A percentile compares a stretch with the other conserved stretches of the same genome.
Conservation (phyloP, 2,888 invertebrate species). For the Selenia dentaria region DNA sequence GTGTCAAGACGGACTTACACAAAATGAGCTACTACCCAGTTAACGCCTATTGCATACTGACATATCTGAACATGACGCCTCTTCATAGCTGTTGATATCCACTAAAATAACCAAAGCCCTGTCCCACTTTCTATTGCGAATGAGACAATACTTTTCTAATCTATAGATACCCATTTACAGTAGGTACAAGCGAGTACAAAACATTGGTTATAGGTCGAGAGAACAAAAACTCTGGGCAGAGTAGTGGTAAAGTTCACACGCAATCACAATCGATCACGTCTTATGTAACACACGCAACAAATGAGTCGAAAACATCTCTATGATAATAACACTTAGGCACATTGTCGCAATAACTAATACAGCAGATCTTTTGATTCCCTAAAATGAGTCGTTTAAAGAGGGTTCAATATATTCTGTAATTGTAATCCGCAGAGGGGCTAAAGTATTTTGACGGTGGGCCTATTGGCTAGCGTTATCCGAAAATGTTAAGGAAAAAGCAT, state of each 20-base stretch:
- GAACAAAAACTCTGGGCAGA: slow-evolving; percentile 41
- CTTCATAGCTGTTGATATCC: too few relatives aligned
- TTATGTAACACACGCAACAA: slow-evolving; percentile 14
- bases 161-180: slow-evolving; percentile 3
- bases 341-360: slow-evolving; percentile 1
- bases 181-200: neutral
- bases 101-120: neutral
- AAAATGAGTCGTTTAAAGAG: too few relatives aligned
- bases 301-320: neutral
- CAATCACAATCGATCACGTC: slow-evolving; percentile 7
- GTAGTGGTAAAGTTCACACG: slow-evolving; percentile 37
- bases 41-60: too few relatives aligned
- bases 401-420: too few relatives aligned
- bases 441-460: too few relatives aligned
- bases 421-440: too few relatives aligned
- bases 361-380: too few relatives aligned
- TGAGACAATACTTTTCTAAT: slow-evolving; percentile 12
- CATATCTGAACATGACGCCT: too few relatives aligned
- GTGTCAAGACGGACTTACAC: too few relatives aligned
- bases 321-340: neutral
- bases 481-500: too few relatives aligned
- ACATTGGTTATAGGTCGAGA: slow-evolving; percentile 24
- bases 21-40: too few relatives aligned
- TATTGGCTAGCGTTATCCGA: too few relatives aligned
- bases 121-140: slow-evolving; percentile 20